phyloP scores from a whole-genome alignment of 2,888 invertebrate genomes.

The Microctonus aethiopoides region DNA sequence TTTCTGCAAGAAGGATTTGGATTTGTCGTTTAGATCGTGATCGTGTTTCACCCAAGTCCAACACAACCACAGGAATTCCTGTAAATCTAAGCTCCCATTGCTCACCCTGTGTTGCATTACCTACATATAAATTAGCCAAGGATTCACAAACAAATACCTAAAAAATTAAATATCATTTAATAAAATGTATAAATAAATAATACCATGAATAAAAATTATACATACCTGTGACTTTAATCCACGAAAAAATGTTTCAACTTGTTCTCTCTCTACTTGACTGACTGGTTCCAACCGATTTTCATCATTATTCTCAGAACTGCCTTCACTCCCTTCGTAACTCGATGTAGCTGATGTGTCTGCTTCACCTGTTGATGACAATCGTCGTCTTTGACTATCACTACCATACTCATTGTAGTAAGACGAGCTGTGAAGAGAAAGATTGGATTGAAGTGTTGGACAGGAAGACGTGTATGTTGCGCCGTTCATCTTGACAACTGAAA shows the following conservation, averaged over 20 bases:
- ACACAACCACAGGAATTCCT: slow-evolving; percentile 81
- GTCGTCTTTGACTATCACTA: slow-evolving; percentile 63
- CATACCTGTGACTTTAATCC: slow-evolving; percentile 80
- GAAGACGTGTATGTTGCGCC: slow-evolving; percentile 58
- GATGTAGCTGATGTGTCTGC: slow-evolving; percentile 68
- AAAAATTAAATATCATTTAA: slow-evolving; percentile 41
- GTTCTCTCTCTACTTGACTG: slow-evolving; percentile 74
- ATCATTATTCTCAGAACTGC: slow-evolving; percentile 68
- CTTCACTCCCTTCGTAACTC: slow-evolving; percentile 71
- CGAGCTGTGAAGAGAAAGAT: slow-evolving; percentile 58
- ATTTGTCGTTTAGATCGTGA: slow-evolving; percentile 76
- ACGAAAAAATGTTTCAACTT: slow-evolving; percentile 79
- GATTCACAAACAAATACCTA: slow-evolving; percentile 81
- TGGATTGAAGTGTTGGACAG: slow-evolving; percentile 57
- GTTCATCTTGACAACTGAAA: slow-evolving; percentile 49
- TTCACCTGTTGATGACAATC: slow-evolving; percentile 74
- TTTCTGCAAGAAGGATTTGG: slow-evolving; percentile 79
- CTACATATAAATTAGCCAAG: slow-evolving; percentile 78
- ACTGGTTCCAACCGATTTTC: slow-evolving; percentile 69
- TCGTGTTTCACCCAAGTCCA: slow-evolving; percentile 81
- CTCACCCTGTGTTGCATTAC: slow-evolving; percentile 70
- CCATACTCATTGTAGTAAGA: slow-evolving; percentile 60
- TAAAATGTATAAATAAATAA: not conserved
- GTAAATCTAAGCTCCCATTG: slow-evolving; percentile 80
- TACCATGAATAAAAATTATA: not conserved